These are phyloP conservation scores for Zootermopsis nevadensis DNA, from an alignment of 2,888 invertebrate genomes.

Conservation along the genomic window DNA sequence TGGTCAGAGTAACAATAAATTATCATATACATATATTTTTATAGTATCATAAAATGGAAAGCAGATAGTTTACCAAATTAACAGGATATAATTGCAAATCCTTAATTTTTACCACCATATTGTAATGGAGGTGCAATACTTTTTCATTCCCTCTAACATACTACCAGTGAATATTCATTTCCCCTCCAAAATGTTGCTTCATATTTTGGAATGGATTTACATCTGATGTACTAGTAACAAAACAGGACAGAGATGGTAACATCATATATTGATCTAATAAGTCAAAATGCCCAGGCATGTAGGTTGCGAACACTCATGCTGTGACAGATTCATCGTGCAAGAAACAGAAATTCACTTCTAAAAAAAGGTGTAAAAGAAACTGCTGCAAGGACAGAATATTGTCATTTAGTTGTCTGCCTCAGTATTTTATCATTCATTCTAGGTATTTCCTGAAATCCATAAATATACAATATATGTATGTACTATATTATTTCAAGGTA, in stretches of 20 bases:
- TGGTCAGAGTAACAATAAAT: slow-evolving; percentile 31
- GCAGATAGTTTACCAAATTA: slow-evolving; percentile 16
- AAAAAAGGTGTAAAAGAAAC: not conserved
- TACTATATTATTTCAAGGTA: slow-evolving; percentile 6
- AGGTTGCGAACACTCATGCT: not conserved
- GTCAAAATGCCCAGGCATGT: not conserved
- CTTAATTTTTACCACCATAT: slow-evolving; percentile 11
- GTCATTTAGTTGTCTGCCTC: slow-evolving; percentile 3
- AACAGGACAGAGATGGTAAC: not conserved
- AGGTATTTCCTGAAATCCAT: slow-evolving; percentile 37
- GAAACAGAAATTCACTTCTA: not conserved
- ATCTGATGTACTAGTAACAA: slow-evolving; percentile 24
- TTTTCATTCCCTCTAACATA: not conserved
- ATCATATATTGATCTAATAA: not conserved
- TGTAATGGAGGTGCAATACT: not conserved
- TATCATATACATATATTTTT: slow-evolving; percentile 8
- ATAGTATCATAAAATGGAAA: slow-evolving; percentile 25
- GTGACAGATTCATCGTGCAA: not conserved
- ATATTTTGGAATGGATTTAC: slow-evolving; percentile 38
- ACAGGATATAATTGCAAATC: slow-evolving; percentile 38
- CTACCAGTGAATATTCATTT: slow-evolving; percentile 4
- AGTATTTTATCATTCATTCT: slow-evolving; percentile 24
- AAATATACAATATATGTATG: slow-evolving; percentile 32
- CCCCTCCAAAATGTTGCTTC: slow-evolving; percentile 1
- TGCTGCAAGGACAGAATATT: not conserved